phyloP scores from a whole-genome alignment of 2,113 vertebrate species.

The Aplodontia rufa region DNA sequence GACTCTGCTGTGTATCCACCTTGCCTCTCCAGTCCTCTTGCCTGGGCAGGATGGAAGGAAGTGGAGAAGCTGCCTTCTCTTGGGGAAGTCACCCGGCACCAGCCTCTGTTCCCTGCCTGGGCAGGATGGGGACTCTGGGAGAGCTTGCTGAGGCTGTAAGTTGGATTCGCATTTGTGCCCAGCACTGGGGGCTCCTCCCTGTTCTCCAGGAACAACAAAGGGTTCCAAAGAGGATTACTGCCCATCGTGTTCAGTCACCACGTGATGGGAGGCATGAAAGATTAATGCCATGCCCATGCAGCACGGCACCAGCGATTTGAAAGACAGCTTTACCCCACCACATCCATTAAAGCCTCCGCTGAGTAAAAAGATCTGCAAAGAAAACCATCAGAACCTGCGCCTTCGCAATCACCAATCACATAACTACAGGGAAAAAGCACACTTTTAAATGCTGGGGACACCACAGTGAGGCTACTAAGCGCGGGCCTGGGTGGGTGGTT shows the following conservation, averaged over 20 bases:
- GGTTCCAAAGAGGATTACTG: constrained; percentile 35
- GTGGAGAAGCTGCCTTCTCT: neutral
- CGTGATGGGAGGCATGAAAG: neutral
- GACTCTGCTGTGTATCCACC: too few relatives aligned
- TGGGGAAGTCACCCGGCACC: neutral
- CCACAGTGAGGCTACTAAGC: rapidly evolving
- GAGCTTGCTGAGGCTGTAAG: neutral
- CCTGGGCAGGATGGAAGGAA: neutral
- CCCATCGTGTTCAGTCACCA: too few relatives aligned
- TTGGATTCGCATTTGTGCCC: too few relatives aligned
- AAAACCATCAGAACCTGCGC: rapidly evolving
- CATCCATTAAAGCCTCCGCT: neutral
- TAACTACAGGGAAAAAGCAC: neutral
- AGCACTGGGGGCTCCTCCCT: neutral
- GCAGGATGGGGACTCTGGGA: neutral
- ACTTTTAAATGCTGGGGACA: neutral
- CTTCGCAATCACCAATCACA: neutral
- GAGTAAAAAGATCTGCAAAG: neutral
- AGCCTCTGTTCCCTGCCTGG: neutral
- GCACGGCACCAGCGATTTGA: neutral
- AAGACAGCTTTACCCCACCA: neutral
- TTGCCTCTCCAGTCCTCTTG: neutral
- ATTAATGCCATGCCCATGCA: neutral
- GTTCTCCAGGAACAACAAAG: constrained; percentile 20
- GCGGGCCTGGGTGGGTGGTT: rapidly evolving